phyloP scores from a whole-genome alignment of 2,888 invertebrate species.

The Drosophila mettleri region DNA sequence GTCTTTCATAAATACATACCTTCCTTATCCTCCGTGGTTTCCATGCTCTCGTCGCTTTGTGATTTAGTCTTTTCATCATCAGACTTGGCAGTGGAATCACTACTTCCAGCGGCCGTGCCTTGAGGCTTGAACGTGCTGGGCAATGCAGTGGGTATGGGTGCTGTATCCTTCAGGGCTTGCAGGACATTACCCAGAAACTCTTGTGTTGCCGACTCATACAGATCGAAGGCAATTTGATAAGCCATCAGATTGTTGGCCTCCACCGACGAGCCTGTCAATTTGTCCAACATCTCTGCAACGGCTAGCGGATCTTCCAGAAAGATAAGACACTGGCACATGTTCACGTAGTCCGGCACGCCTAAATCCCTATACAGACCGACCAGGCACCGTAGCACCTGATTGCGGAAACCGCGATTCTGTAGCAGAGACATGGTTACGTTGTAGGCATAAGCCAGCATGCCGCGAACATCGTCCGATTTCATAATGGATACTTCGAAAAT shows the following conservation, averaged over 20 bases:
- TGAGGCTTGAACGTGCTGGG: constrained; percentile 91
- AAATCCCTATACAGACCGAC: constrained; percentile 95
- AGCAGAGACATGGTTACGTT: constrained; percentile 98
- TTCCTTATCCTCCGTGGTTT: constrained; percentile 86
- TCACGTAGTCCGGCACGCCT: constrained; percentile 97
- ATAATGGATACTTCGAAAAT: constrained; percentile 96
- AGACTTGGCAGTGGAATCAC: constrained; percentile 69
- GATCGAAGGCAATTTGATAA: constrained; percentile 99
- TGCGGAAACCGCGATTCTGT: constrained; percentile 96
- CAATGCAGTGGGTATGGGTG: constrained; percentile 91
- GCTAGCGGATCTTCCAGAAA: constrained; percentile 97
- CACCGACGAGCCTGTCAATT: constrained; percentile 90
- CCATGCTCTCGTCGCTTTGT: constrained; percentile 84
- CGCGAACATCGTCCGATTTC: constrained; percentile 95
- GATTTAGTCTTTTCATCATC: constrained; percentile 76
- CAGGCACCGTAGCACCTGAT: constrained; percentile 94
- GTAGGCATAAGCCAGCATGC: constrained; percentile 97
- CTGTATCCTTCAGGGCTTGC: constrained; percentile 92
- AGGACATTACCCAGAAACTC: constrained; percentile 96
- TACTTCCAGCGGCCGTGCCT: constrained; percentile 83
- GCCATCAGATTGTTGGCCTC: constrained; percentile 96
- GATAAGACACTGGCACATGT: constrained; percentile 99
- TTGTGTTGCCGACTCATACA: constrained; percentile 99
- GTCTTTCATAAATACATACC: constrained; percentile 52
- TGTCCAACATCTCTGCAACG: constrained; percentile 96